These are phyloP conservation scores for Chaetura pelagica DNA, from an alignment of 2,113 vertebrate species.

Conservation along the genomic window DNA sequence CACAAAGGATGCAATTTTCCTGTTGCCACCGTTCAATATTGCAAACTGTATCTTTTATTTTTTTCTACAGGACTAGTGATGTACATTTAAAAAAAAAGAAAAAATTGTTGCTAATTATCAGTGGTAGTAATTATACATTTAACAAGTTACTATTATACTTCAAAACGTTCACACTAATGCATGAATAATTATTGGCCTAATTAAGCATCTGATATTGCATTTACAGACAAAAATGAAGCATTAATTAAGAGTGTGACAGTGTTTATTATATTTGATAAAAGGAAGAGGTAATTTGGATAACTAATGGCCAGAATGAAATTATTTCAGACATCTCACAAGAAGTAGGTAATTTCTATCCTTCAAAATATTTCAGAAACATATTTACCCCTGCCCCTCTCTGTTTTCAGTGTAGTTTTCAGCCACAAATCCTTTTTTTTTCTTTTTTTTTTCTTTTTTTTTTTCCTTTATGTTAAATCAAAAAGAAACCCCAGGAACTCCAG, in stretches of 20 bases:
- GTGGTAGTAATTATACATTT: slow-evolving; percentile 66
- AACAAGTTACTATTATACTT: slow-evolving; percentile 70
- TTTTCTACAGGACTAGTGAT: slow-evolving; percentile 59
- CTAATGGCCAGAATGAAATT: slow-evolving; percentile 56
- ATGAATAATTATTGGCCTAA: slow-evolving; percentile 78
- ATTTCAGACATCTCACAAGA: slow-evolving; percentile 49
- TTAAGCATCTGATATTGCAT: slow-evolving; percentile 57
- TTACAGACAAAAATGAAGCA: slow-evolving; percentile 44
- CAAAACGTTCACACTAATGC: slow-evolving; percentile 69
- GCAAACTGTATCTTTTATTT: not conserved
- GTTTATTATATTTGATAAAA: slow-evolving; percentile 64
- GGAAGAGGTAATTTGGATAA: slow-evolving; percentile 68
- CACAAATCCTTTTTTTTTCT: not conserved
- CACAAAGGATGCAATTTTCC: not conserved
- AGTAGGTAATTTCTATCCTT: slow-evolving; percentile 50
- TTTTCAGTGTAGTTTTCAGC: not conserved
- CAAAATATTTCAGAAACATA: slow-evolving; percentile 55
- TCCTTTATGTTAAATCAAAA: not conserved
- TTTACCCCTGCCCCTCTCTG: not conserved
- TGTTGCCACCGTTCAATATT: not conserved
- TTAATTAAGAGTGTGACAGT: slow-evolving; percentile 66
- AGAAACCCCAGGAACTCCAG: not conserved
- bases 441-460: accelerated
- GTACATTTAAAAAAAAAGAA: not conserved
- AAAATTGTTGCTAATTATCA: slow-evolving; percentile 60